Conservation (phyloP, 2,797 vertebrate species). For the Pantherophis alleghaniensis region DNA sequence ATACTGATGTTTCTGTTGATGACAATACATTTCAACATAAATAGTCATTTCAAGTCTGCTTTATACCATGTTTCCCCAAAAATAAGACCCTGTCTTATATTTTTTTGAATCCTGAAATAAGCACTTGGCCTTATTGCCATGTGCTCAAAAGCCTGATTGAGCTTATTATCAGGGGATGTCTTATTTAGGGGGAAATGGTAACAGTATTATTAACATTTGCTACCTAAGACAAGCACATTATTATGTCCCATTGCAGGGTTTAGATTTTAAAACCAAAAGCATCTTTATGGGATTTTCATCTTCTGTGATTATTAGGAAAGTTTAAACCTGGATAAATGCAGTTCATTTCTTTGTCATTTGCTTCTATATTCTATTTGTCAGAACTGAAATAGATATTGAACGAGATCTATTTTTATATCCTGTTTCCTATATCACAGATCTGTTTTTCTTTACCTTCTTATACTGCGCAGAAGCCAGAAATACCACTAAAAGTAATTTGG, state of each 20-base stretch:
- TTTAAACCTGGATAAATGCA: neutral
- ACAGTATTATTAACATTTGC: neutral
- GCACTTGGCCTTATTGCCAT: too few relatives aligned
- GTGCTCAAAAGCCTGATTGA: too few relatives aligned
- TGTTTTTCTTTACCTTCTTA: neutral
- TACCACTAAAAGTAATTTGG: neutral
- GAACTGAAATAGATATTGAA: neutral
- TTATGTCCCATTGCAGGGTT: neutral
- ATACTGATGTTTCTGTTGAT: neutral
- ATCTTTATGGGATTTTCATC: fast-evolving
- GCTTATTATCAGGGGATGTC: too few relatives aligned
- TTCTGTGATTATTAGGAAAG: fast-evolving
- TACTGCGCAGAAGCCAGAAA: neutral
- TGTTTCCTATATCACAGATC: neutral
- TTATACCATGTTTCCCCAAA: neutral
- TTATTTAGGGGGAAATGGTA: too few relatives aligned
- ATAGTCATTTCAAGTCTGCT: neutral
- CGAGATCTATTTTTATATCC: neutral
- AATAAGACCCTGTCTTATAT: too few relatives aligned
- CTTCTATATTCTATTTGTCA: fast-evolving
- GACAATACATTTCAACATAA: neutral
- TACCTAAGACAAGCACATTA: neutral
- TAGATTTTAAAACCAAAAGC: neutral
- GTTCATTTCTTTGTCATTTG: neutral
- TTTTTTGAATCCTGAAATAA: too few relatives aligned